Percentiles rank a stretch among this genome's conserved stretches.
These are phyloP conservation scores for Ctenomys sociabilis DNA, from an alignment of 2,113 vertebrate genomes.

Conservation along the genomic window DNA sequence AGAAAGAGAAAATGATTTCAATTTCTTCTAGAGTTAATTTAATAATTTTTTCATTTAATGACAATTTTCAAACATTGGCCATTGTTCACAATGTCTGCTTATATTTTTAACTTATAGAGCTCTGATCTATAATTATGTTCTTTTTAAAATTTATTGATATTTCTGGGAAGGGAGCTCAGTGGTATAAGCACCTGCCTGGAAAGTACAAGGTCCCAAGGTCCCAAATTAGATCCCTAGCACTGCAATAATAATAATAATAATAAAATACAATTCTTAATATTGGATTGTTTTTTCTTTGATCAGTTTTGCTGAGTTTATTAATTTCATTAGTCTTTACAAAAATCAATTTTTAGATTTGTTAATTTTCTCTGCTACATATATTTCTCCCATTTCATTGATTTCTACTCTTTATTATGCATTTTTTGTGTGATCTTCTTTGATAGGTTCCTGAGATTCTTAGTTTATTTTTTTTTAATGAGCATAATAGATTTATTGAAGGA, in stretches of 20 bases:
- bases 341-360: neutral
- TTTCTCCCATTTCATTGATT: neutral
- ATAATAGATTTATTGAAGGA: too few species aligned
- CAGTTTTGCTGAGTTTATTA: neutral
- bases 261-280: neutral
- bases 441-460: neutral
- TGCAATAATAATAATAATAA: too few species aligned
- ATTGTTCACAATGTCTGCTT: neutral
- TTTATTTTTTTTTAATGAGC: too few species aligned
- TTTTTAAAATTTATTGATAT: neutral
- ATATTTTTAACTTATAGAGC: neutral
- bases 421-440: neutral
- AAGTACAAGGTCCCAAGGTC: too few species aligned
- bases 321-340: neutral
- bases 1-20: neutral
- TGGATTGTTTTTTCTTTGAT: neutral
- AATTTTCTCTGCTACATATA: neutral
- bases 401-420: neutral
- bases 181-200: too few species aligned
- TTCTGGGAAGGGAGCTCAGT: too few species aligned
- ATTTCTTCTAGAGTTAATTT: conserved; percentile 1
- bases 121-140: neutral
- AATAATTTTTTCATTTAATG: neutral
- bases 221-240: too few species aligned
- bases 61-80: neutral